A percentile compares a stretch with the other conserved stretches of the same genome.
These are phyloP conservation scores for Beaufortia kweichowensis DNA, from an alignment of 2,113 vertebrate species.

Conservation along the genomic window DNA sequence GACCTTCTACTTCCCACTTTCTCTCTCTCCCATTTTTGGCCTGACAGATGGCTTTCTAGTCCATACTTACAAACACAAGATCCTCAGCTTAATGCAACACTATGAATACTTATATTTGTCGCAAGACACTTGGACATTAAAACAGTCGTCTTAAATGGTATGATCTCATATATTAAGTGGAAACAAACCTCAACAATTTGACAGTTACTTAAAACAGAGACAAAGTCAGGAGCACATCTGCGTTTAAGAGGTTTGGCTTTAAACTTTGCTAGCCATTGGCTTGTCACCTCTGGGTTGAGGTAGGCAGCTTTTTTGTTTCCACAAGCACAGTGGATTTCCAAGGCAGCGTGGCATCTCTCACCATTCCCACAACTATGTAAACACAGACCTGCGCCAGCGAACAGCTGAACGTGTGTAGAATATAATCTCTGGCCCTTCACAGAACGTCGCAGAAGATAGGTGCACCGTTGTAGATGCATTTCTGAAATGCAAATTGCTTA, in stretches of 20 bases:
- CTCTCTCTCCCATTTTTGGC: constrained; percentile 19
- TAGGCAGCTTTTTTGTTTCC: constrained; percentile 18
- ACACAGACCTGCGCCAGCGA: constrained; percentile 39
- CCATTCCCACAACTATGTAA: constrained; percentile 51
- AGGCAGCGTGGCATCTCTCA: constrained; percentile 40
- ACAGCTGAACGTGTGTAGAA: constrained; percentile 31
- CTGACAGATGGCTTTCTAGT: constrained; percentile 25
- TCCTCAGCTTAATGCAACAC: constrained; percentile 5
- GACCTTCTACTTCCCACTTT: constrained; percentile 26
- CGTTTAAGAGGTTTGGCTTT: neutral
- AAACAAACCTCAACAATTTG: neutral
- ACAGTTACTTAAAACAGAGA: constrained; percentile 17
- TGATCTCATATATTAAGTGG: constrained; percentile 12
- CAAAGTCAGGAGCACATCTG: neutral
- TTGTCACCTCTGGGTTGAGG: constrained; percentile 7
- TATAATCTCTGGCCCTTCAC: constrained; percentile 35
- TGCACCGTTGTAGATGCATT: constrained; percentile 5
- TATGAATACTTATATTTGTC: neutral
- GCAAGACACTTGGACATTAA: neutral
- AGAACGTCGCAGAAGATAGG: neutral
- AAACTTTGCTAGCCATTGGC: constrained; percentile 8
- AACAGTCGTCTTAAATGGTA: neutral
- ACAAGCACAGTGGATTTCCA: constrained; percentile 38
- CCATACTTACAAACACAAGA: constrained; percentile 5
- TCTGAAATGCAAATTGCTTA: constrained; percentile 5